These are phyloP conservation scores for Aptenodytes forsteri DNA, from an alignment of 2,113 vertebrate species.

Conservation along the genomic window DNA sequence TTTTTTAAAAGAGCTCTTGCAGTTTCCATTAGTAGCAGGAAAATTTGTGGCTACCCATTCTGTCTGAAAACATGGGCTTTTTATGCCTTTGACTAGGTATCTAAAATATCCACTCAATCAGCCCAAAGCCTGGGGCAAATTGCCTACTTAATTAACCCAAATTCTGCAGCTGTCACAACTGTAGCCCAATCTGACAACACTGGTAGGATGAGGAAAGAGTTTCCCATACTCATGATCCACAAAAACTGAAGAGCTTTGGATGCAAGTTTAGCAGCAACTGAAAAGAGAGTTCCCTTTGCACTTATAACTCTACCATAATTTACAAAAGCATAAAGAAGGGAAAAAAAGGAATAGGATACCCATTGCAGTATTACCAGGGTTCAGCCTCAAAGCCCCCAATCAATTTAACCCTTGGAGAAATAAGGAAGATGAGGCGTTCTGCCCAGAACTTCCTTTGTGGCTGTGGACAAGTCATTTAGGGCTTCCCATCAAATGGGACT, in stretches of 20 bases:
- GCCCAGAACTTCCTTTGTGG: neutral
- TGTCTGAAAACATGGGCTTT: neutral
- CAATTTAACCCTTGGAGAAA: neutral
- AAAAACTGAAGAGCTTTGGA: neutral
- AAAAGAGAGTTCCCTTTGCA: neutral
- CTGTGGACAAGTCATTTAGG: neutral
- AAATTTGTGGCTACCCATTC: neutral
- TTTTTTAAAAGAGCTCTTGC: neutral
- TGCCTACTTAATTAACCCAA: neutral
- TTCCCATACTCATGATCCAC: neutral
- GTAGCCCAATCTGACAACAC: neutral
- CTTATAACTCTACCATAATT: neutral
- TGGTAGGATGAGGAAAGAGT: neutral
- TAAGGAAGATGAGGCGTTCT: neutral
- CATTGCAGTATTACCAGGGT: neutral
- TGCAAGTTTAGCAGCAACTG: neutral
- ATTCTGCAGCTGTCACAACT: neutral
- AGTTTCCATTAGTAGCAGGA: neutral
- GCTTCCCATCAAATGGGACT: neutral
- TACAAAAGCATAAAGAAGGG: neutral
- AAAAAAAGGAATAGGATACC: neutral
- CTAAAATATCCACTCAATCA: neutral
- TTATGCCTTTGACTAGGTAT: neutral
- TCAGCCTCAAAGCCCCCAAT: neutral
- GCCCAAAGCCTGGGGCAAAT: neutral